Conservation (phyloP, 2,797 vertebrate species). For the Lepus oiostolus region DNA sequence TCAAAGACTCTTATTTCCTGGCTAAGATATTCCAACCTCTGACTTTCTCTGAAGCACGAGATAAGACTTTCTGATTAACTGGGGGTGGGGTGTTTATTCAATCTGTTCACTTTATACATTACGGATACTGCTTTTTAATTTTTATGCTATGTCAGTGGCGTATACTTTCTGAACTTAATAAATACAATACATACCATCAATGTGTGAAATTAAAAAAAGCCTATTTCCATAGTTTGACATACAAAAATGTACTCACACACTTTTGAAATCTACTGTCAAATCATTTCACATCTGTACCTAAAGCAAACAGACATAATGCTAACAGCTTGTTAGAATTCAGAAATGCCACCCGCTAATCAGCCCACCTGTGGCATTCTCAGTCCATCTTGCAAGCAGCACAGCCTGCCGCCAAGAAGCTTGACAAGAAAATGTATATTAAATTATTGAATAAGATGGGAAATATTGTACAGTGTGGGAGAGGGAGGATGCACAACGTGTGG, state of each 20-base stretch:
- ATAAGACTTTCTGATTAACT: slow-evolving; percentile 82
- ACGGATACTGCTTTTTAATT: slow-evolving; percentile 74
- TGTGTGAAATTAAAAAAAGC: slow-evolving; percentile 77
- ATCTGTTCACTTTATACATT: slow-evolving; percentile 82
- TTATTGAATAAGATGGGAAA: slow-evolving; percentile 88
- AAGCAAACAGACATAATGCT: slow-evolving; percentile 91
- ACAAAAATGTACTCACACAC: slow-evolving; percentile 88
- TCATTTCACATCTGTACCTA: slow-evolving; percentile 91
- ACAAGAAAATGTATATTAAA: slow-evolving; percentile 91
- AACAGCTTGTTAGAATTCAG: slow-evolving; percentile 91
- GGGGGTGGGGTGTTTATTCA: slow-evolving; percentile 81
- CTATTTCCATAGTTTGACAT: slow-evolving; percentile 87
- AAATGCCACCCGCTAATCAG: slow-evolving; percentile 92
- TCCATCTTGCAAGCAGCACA: slow-evolving; percentile 89
- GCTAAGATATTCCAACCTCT: slow-evolving; percentile 80
- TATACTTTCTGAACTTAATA: slow-evolving; percentile 82
- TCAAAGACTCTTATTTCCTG: slow-evolving; percentile 78
- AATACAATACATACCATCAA: slow-evolving; percentile 83
- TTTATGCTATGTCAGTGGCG: slow-evolving; percentile 76
- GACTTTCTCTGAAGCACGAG: slow-evolving; percentile 78
- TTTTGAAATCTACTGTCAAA: slow-evolving; percentile 90
- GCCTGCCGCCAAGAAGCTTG: slow-evolving; percentile 89
- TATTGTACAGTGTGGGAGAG: slow-evolving; percentile 84
- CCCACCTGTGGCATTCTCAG: slow-evolving; percentile 91
- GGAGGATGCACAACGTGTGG: slow-evolving; percentile 79